Evolutionary conservation across 2,113 vertebrate genomes (phyloP).

Genomic region (Sapayoa aenigma): DNA sequence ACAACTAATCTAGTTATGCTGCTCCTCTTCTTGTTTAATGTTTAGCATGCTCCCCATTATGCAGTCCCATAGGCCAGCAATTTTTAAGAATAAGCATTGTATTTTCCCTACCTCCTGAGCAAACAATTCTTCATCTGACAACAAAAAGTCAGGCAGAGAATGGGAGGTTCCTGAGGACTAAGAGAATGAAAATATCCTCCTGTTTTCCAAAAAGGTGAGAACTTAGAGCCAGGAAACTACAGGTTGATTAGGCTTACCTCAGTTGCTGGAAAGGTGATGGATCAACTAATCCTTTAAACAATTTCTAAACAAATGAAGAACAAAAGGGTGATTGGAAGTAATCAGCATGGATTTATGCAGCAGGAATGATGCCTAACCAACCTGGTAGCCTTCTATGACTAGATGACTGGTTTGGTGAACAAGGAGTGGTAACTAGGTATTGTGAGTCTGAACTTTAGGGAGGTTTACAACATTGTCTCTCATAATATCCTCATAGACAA

Average conservation of each 20-base stretch:
- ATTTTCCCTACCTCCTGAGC: no score
- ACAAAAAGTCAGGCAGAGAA: neutral
- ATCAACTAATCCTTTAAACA: neutral
- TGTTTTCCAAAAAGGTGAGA: neutral
- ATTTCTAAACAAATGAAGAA: neutral
- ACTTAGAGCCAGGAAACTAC: neutral
- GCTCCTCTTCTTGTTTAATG: no score
- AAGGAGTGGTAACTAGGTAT: neutral
- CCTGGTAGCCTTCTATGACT: neutral
- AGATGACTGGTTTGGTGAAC: neutral
- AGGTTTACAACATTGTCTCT: neutral
- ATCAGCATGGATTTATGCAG: neutral
- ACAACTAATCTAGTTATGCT: no score
- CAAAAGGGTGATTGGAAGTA: neutral
- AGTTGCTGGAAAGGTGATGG: neutral
- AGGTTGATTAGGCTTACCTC: neutral
- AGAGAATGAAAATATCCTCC: neutral
- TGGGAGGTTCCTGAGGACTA: neutral
- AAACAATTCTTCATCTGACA: no score
- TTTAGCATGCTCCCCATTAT: no score
- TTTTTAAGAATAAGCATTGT: no score
- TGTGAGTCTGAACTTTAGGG: neutral
- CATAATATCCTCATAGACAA: neutral
- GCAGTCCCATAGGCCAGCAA: no score
- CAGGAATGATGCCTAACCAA: neutral